phyloP scores from a whole-genome alignment of 2,888 invertebrate species.

The Auanema freiburgensis region DNA sequence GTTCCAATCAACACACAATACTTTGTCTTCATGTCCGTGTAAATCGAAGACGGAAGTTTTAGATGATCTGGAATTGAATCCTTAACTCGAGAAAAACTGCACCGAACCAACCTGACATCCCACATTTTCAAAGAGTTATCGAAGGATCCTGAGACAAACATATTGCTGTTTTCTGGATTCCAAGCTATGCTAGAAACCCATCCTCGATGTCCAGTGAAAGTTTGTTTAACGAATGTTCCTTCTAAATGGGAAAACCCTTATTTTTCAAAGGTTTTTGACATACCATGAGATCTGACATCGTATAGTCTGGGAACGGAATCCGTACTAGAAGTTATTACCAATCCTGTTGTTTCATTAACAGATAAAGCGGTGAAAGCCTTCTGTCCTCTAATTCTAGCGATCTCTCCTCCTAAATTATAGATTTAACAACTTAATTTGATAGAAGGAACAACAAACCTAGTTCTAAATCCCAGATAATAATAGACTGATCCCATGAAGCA shows the following conservation, averaged over 20 bases:
- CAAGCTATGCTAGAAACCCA: conserved; percentile 91
- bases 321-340: conserved; percentile 82
- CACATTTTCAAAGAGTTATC: conserved; percentile 89
- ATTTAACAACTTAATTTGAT: not conserved
- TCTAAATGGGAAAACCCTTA: conserved; percentile 45
- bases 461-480: conserved; percentile 86
- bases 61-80: conserved; percentile 72
- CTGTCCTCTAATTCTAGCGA: conserved; percentile 38
- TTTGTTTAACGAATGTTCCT: conserved; percentile 80
- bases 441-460: conserved; percentile 34
- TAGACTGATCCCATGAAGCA: conserved; percentile 91
- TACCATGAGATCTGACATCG: conserved; percentile 80
- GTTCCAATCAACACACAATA: conserved; percentile 91
- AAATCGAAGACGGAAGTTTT: conserved; percentile 89
- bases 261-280: conserved; percentile 5
- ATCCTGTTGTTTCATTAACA: conserved; percentile 78
- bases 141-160: conserved; percentile 89
- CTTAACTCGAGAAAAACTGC: not conserved
- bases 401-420: conserved; percentile 38
- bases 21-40: conserved; percentile 86
- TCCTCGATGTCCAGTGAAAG: conserved; percentile 81
- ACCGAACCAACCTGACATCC: conserved; percentile 73
- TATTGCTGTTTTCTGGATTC: conserved; percentile 80
- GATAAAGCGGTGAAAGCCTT: conserved; percentile 81
- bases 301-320: conserved; percentile 87